Conservation (phyloP, 1,140 invertebrate genomes). For the Cydia pomonella region DNA sequence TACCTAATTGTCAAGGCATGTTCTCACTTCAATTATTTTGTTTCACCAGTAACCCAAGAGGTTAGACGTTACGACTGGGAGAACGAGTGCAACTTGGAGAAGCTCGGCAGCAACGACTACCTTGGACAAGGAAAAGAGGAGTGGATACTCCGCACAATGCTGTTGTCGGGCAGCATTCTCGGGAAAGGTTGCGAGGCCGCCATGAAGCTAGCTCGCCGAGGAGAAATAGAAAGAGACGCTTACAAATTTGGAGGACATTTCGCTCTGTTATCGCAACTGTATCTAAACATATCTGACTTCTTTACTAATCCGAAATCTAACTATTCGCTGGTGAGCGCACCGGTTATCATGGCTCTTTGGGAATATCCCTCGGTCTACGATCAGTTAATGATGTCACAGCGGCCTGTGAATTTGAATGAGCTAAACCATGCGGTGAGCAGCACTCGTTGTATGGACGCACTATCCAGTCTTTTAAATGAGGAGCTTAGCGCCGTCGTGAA, state of each 20-base stretch:
- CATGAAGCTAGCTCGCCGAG: conserved; percentile 87
- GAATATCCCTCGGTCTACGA: conserved; percentile 84
- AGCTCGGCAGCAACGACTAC: conserved; percentile 73
- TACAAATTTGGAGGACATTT: conserved; percentile 92
- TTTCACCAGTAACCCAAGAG: conserved; percentile 51
- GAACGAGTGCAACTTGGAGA: conserved; percentile 64
- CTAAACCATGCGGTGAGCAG: conserved; percentile 64
- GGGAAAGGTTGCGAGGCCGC: conserved; percentile 92
- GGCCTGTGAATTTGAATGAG: conserved; percentile 56
- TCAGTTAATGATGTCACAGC: conserved; percentile 65
- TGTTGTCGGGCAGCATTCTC: conserved; percentile 88
- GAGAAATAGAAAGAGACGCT: conserved; percentile 84
- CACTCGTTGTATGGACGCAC: conserved; percentile 64
- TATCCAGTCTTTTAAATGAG: conserved; percentile 59
- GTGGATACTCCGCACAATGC: conserved; percentile 89
- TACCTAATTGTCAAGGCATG: too few relatives aligned
- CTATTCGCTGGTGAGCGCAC: conserved; percentile 87
- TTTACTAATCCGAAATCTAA: conserved; percentile 57
- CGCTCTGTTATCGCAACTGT: conserved; percentile 89
- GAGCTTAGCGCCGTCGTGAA: conserved; percentile 59
- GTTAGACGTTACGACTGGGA: conserved; percentile 60
- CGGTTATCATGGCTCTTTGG: conserved; percentile 88
- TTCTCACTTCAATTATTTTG: too few relatives aligned
- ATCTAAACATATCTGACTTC: conserved; percentile 80
- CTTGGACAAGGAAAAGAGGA: conserved; percentile 85